Evolutionary conservation across 2,888 invertebrate species (phyloP), one percentile per base, ranked within the genome.

Genomic region (Baccha elongata): DNA sequence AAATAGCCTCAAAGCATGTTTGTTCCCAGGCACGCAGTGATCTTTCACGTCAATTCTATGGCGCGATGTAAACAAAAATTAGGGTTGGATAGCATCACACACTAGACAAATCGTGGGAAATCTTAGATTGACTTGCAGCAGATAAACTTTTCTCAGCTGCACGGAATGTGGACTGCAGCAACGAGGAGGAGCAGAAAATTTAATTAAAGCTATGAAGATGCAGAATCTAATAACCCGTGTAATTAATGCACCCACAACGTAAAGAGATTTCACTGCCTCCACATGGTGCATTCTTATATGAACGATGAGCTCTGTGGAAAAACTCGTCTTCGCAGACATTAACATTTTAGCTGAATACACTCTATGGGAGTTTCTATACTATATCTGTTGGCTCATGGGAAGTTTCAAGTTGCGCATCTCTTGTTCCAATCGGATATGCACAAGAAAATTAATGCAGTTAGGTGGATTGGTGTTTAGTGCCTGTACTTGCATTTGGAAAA

Each of bases 211-310:
- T 13, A 40, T 55, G 32, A 17, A 64, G 78, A 73, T 78, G 73
- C 83, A 83, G 62, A 78, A 83, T 78, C 78, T 83, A 83, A 83
- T 83, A 83, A 83, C 78, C 72, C 72, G 32, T 78, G 83, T 83
- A 78, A 83, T 83, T 76, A 83, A 83, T 83, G 78, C 83, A 78
- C 83, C 83, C 83, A 78, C 78, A 58, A 68, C 64, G 48, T 35
- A 6, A 26, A 52, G 71, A 40, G 76, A 67, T 78, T 83, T 83
- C 78, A 83, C 83, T 83, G 67, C 67, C 67, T 62, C 64, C 15
- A 21, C 17, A n/a, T 44, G 29, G 8, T 32, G 19, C 60, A 65
- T 67, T 76, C 76, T 21, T 72, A 58, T 40, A 58, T 40, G 13
- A 11, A 21, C 4, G 15, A 72, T 72, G 65, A 44, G 62, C 4